Evolutionary conservation across 2,113 vertebrate genomes (phyloP), one percentile per base, ranked within the genome.

Genomic region (Opisthocomus hoazin): DNA sequence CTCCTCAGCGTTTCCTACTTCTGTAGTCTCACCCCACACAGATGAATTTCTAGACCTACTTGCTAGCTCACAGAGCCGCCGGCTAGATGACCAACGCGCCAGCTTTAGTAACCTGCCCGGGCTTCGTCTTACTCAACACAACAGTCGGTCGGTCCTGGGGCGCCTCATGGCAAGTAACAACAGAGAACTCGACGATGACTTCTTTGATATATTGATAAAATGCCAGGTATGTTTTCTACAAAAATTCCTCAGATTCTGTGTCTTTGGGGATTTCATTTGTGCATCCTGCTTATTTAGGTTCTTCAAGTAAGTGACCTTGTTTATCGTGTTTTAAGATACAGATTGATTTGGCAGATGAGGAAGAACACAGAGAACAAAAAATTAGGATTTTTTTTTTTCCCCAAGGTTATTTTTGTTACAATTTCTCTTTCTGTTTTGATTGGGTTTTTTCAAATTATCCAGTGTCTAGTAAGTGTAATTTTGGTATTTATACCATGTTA

Each of bases 191-290:
- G 99, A 99, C 1, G 99, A 99, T 1, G 97, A 99, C 97, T 99
- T 99, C 98, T 99, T 99, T 15, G 98, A 99, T 48, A 99, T 98
- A 97, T 87, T 99, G 3, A 91, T 99, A 36, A 99, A 99, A 97
- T 99, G 99, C 96, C 99, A 99, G 97, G 99, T 99, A 18, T 21
- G 95, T 3, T 10, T 30, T 15, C 4, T 5, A 11, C n/a, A 16
- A 24, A 45, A 30, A 13, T 2, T 15, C 22, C 64, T 36, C 48
- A 26, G 32, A 34, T 27, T 7, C 34, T 18, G 26, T 34, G 37
- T 3, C 36, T 30, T 11, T 14, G 30, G 15, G 15, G 14, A 2
- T 36, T 58, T 19, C 36, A 12, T 16, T 3, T 65, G 34, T 39
- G 36, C 20, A 45, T 75, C 46, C 30, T 84, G 46, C 54, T 39